Conservation (phyloP, 2,888 invertebrate species). For the Eilema griseolum region DNA sequence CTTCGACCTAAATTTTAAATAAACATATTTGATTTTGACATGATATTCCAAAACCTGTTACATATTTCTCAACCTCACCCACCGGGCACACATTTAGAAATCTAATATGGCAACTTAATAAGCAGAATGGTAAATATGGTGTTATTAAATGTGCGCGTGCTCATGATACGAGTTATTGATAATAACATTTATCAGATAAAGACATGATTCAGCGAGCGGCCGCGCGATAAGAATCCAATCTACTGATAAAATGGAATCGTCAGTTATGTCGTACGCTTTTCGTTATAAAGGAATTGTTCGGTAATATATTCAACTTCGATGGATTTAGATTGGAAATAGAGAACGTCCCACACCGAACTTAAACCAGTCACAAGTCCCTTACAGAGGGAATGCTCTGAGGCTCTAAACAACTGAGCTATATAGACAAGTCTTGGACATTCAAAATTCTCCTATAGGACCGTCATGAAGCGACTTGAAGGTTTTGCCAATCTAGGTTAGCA, state of each 20-base stretch:
- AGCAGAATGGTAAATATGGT: slow-evolving; percentile 15
- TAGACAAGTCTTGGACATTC: too few species aligned
- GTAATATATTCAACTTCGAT: neutral
- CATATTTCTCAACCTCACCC: slow-evolving; percentile 1
- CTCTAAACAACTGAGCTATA: too few species aligned
- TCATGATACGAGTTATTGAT: slow-evolving; percentile 45
- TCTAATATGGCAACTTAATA: neutral
- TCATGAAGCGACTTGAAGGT: too few species aligned
- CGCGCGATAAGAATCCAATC: slow-evolving; percentile 44
- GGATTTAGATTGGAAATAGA: too few species aligned
- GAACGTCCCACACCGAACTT: too few species aligned
- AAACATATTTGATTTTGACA: slow-evolving; percentile 1
- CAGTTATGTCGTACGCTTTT: slow-evolving; percentile 3
- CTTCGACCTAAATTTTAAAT: neutral
- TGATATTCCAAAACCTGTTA: neutral
- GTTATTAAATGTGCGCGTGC: slow-evolving; percentile 31
- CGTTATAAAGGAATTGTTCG: neutral
- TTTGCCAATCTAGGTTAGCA: too few species aligned
- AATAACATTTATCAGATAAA: slow-evolving; percentile 51
- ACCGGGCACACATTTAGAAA: neutral
- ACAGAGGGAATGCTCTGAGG: too few species aligned
- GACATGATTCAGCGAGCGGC: slow-evolving; percentile 34
- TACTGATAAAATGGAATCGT: slow-evolving; percentile 39
- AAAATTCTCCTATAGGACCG: too few species aligned
- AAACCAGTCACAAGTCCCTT: too few species aligned